Percentiles rank a stretch among this genome's conserved stretches.
Evolutionary conservation across 2,797 vertebrate species (phyloP).

Genomic region (Helarctos malayanus): DNA sequence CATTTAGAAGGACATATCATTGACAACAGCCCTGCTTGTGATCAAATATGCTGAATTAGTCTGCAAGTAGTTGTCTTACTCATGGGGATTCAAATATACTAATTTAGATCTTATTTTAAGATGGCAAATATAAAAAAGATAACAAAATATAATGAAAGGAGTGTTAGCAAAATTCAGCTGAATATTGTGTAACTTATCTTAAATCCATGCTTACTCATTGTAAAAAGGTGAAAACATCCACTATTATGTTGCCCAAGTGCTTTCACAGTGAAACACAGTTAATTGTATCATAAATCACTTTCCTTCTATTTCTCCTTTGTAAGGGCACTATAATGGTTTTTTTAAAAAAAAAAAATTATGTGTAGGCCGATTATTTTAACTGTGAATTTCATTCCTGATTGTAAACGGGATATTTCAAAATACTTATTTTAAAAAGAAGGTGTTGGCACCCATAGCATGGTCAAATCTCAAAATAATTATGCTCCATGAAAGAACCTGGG

Average conservation of each 20-base stretch:
- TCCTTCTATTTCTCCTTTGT: constrained; percentile 2
- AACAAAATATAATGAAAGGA: neutral
- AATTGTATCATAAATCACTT: constrained; percentile 22
- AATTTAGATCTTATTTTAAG: constrained; percentile 15
- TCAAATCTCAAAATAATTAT: constrained; percentile 10
- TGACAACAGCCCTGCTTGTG: neutral
- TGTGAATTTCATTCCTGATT: constrained; percentile 46
- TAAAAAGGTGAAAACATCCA: neutral
- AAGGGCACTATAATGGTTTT: neutral
- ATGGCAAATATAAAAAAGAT: neutral
- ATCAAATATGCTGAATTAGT: neutral
- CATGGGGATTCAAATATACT: neutral
- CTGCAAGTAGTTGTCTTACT: neutral
- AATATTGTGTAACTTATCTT: neutral
- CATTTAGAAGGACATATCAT: constrained; percentile 9
- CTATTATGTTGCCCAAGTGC: neutral
- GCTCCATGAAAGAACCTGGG: constrained; percentile 34
- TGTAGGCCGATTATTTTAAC: constrained; percentile 55
- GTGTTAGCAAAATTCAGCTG: neutral
- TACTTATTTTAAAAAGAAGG: constrained; percentile 22
- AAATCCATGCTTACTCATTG: neutral
- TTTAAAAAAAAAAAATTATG: neutral
- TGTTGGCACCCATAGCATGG: neutral
- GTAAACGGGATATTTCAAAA: constrained; percentile 27
- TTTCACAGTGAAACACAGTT: neutral